A percentile compares a stretch with the other conserved stretches of the same genome.
Evolutionary conservation across 2,797 vertebrate species (phyloP).

Genomic region (Dendrocincla fuliginosa): DNA sequence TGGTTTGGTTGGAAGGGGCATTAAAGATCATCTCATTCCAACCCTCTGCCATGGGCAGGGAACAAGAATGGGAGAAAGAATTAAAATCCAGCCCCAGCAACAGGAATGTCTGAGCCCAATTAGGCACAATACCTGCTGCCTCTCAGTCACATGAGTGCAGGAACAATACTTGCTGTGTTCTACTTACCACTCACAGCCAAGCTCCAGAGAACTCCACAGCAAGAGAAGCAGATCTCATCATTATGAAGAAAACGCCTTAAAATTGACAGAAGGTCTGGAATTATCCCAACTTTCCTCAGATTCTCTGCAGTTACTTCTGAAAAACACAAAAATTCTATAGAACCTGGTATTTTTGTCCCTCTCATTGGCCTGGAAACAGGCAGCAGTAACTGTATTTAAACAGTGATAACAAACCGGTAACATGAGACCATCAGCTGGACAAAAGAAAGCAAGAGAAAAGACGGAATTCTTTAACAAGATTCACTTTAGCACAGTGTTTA

Average conservation of each 20-base stretch:
- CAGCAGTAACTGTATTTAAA: not conserved
- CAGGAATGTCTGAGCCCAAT: not conserved
- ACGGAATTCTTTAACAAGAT: not conserved
- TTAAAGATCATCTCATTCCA: not conserved
- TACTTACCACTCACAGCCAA: constrained; percentile 71
- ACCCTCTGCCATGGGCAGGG: not conserved
- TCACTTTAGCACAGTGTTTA: not conserved
- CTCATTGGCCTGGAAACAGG: not conserved
- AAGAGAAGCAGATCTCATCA: constrained; percentile 54
- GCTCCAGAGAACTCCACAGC: constrained; percentile 74
- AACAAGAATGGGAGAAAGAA: not conserved
- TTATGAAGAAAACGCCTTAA: constrained; percentile 33
- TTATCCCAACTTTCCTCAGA: constrained; percentile 49
- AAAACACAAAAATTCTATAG: not conserved
- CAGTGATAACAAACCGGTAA: not conserved
- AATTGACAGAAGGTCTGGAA: constrained; percentile 57
- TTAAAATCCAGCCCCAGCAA: not conserved
- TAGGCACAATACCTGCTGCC: not conserved
- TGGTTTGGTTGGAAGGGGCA: not conserved
- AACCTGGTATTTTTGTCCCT: not conserved
- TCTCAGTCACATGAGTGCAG: not conserved
- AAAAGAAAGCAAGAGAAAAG: not conserved
- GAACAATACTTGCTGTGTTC: not conserved
- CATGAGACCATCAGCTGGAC: not conserved
- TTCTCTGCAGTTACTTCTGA: constrained; percentile 36